Evolutionary conservation across 2,797 vertebrate species (phyloP).

Genomic region (Myotis vivesi): DNA sequence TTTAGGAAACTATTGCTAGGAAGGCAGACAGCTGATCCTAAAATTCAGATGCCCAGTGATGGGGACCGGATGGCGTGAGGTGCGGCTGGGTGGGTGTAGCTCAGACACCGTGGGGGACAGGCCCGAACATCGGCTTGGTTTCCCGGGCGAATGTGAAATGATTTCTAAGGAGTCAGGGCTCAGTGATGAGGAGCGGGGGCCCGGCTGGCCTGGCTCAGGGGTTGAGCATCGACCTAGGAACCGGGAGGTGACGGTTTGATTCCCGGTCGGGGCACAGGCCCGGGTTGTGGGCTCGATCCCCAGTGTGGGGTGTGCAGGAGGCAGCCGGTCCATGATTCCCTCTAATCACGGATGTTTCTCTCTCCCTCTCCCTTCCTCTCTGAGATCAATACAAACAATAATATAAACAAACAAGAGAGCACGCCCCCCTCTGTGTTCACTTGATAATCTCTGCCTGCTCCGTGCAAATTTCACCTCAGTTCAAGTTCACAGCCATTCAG

Average conservation of each 20-base stretch:
- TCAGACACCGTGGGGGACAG: background rate
- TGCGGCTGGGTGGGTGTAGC: too few relatives aligned
- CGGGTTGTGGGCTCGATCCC: too few relatives aligned
- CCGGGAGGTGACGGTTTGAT: too few relatives aligned
- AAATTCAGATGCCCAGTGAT: background rate
- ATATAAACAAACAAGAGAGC: too few relatives aligned
- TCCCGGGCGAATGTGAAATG: background rate
- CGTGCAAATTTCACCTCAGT: constrained; percentile 48
- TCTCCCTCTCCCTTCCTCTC: too few relatives aligned
- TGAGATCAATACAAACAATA: too few relatives aligned
- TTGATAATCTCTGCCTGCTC: constrained; percentile 53
- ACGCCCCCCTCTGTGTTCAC: background rate
- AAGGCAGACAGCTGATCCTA: background rate
- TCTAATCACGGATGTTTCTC: too few relatives aligned
- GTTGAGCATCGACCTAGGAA: too few relatives aligned
- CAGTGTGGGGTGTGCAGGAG: too few relatives aligned
- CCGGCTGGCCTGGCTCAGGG: too few relatives aligned
- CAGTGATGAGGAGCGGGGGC: background rate
- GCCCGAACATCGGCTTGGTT: background rate
- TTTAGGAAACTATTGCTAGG: background rate
- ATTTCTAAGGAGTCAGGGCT: background rate
- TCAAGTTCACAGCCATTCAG: background rate
- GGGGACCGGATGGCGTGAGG: background rate
- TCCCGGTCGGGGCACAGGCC: too few relatives aligned
- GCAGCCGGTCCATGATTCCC: too few relatives aligned